Evolutionary conservation across 2,888 invertebrate genomes (phyloP), one percentile per base, ranked within the genome.

Genomic region (Osedax fenrisi): DNA sequence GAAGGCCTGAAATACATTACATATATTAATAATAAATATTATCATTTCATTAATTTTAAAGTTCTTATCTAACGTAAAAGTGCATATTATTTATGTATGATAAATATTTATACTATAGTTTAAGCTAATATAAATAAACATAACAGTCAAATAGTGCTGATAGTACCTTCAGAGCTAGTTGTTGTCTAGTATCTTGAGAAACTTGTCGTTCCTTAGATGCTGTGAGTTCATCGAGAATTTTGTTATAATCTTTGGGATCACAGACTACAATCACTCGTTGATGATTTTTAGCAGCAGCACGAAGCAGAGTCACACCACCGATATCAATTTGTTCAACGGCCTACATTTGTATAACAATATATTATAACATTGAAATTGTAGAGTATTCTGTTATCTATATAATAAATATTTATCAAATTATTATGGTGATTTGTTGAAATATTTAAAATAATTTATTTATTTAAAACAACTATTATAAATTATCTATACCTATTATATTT

Each of bases 231-330:
- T 2, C 13, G 25, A 68, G 25, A 10, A 68, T 24, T 26, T 26
- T 26, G 72, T 87, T 86, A 84, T 98, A 97, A 86, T 98, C 97
- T 23, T 82, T 84, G 94, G 94, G 92, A 84, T 97, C 95, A 83
- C 94, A 94, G 76, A 97, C 85, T 22, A 97, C 91, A 0, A 94
- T 93, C 3, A 98, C 97, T 81, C 96, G 89, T 66, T 89, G 89
- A 84, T 96, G 94, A 86, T 97, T 97, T 86, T 98, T 97, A 2
- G 96, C 97, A 10, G 96, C 97, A 1, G 97, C 96, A 80, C 97
- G 87, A 23, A 97, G 85, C 24, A 97, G 85, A 2, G 97, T 94
- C 0, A 97, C 97, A 23, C 97, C 97, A 68, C 68, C 68, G 5
- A 68, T 68, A n/a, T 68, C 68, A 10, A 68, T 26, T 26, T 68